These are phyloP conservation scores for Callinectes sapidus DNA, from an alignment of 2,888 invertebrate genomes.

Conservation along the genomic window DNA sequence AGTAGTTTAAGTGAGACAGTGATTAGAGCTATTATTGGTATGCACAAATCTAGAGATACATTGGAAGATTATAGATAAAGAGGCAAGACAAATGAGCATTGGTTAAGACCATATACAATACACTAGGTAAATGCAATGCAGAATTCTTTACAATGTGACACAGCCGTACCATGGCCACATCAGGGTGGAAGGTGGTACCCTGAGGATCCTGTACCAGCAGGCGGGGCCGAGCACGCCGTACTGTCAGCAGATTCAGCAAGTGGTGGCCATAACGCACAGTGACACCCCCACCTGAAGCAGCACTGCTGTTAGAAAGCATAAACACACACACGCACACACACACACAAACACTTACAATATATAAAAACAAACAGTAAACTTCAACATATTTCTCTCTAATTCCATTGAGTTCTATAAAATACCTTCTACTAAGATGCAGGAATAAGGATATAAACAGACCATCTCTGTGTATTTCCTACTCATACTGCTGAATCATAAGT, in stretches of 20 bases:
- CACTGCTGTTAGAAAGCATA: not conserved
- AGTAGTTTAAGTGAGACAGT: too few relatives aligned
- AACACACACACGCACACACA: too few relatives aligned
- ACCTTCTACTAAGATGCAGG: too few relatives aligned
- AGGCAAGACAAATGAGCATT: not conserved
- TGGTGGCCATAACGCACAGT: slow-evolving; percentile 63
- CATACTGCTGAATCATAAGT: too few relatives aligned
- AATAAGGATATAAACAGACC: too few relatives aligned
- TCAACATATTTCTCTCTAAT: too few relatives aligned
- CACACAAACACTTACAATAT: too few relatives aligned
- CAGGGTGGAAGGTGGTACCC: slow-evolving; percentile 67
- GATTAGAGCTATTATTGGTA: too few relatives aligned
- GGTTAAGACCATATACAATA: not conserved
- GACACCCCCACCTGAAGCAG: slow-evolving; percentile 68
- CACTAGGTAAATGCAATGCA: not conserved
- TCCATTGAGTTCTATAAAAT: too few relatives aligned
- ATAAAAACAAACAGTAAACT: too few relatives aligned
- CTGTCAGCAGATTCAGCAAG: slow-evolving; percentile 66
- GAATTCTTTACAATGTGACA: not conserved
- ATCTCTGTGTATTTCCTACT: too few relatives aligned
- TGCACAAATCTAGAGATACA: too few relatives aligned
- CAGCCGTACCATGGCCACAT: slow-evolving; percentile 66
- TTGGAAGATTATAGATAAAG: not conserved
- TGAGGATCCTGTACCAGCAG: slow-evolving; percentile 57
- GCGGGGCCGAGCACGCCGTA: slow-evolving; percentile 65